These are phyloP conservation scores for Halocaridina rubra DNA, from an alignment of 2,888 invertebrate genomes.

Conservation along the genomic window DNA sequence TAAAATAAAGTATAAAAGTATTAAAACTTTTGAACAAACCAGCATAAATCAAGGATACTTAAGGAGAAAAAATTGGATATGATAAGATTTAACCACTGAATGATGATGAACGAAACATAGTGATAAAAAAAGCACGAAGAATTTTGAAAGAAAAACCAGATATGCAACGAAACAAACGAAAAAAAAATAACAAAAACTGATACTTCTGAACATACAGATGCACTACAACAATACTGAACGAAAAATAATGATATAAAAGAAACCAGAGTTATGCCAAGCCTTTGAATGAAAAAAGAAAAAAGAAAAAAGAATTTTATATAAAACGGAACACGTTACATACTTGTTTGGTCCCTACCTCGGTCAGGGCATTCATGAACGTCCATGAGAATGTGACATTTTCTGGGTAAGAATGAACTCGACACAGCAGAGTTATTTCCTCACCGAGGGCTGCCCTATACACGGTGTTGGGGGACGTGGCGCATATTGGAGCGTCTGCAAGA, in stretches of 20 bases:
- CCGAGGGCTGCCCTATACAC: constrained; percentile 56
- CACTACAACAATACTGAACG: neutral
- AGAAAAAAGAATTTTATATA: neutral
- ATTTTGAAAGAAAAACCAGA: too few relatives aligned
- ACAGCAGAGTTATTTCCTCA: constrained; percentile 49
- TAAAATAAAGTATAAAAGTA: too few relatives aligned
- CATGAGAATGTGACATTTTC: constrained; percentile 59
- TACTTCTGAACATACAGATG: neutral
- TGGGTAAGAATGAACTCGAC: constrained; percentile 50
- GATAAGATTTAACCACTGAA: too few relatives aligned
- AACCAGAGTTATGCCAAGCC: neutral
- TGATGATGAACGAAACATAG: too few relatives aligned
- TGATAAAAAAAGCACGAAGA: too few relatives aligned
- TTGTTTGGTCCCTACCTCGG: constrained; percentile 34
- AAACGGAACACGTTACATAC: neutral
- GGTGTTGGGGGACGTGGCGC: constrained; percentile 21
- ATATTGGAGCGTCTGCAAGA: constrained; percentile 49
- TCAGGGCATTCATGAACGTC: constrained; percentile 59
- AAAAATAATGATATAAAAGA: neutral
- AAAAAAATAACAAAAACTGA: neutral
- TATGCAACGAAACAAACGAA: neutral
- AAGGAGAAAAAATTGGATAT: too few relatives aligned
- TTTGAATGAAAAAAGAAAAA: neutral
- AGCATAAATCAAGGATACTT: too few relatives aligned
- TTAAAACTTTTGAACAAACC: too few relatives aligned